Evolutionary conservation across 1,140 invertebrate genomes (phyloP).

Genomic region (Tetragonula clypearis): DNA sequence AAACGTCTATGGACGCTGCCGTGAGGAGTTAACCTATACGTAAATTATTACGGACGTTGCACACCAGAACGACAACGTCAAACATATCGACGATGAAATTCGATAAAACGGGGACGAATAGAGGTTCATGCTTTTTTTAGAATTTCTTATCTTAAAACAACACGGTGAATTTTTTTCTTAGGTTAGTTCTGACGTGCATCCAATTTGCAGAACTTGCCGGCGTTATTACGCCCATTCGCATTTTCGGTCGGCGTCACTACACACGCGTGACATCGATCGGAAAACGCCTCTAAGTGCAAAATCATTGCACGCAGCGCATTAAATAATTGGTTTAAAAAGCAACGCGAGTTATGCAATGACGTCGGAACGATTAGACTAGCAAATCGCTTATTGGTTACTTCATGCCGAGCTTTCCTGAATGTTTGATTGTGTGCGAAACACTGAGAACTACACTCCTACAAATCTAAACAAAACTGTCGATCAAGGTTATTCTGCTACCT

Average conservation of each 20-base stretch:
- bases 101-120: not conserved
- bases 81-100: constrained; percentile 20
- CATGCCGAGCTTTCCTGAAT: constrained; percentile 25
- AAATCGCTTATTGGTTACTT: constrained; percentile 62
- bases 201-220: constrained; percentile 60
- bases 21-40: constrained; percentile 56
- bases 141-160: not conserved
- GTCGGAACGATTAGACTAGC: constrained; percentile 66
- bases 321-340: constrained; percentile 61
- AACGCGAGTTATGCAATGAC: constrained; percentile 65
- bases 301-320: constrained; percentile 64
- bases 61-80: constrained; percentile 24
- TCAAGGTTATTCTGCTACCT: constrained; percentile 44
- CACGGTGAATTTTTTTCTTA: constrained; percentile 36
- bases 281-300: constrained; percentile 52
- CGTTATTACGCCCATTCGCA: constrained; percentile 63
- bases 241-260: constrained; percentile 54
- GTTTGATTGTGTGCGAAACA: constrained; percentile 22
- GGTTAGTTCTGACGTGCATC: constrained; percentile 63
- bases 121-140: constrained; percentile 35
- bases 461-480: constrained; percentile 47
- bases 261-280: constrained; percentile 60
- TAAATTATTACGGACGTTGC: constrained; percentile 22
- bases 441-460: constrained; percentile 19
- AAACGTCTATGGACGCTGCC: constrained; percentile 43